A percentile compares a stretch with the other conserved stretches of the same genome.
These are phyloP conservation scores for Nephila pilipes DNA, from an alignment of 1,140 invertebrate species.

Conservation along the genomic window DNA sequence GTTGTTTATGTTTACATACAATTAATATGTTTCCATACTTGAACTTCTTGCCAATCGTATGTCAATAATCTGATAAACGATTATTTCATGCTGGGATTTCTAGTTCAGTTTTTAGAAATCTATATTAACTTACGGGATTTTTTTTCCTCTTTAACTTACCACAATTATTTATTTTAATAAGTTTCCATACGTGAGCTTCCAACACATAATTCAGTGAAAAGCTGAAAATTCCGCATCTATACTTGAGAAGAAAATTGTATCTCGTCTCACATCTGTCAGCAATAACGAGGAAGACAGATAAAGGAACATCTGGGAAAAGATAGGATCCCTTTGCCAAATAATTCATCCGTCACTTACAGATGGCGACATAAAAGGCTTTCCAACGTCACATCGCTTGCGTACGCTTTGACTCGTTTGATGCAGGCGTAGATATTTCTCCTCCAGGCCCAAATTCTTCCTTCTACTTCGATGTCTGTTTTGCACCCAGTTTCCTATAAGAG, in stretches of 20 bases:
- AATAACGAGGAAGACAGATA: slow-evolving; percentile 24
- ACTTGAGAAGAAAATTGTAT: not conserved
- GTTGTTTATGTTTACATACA: too few species aligned
- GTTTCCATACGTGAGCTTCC: too few species aligned
- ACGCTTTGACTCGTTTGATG: slow-evolving; percentile 20
- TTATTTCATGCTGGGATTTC: too few species aligned
- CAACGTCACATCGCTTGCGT: slow-evolving; percentile 8
- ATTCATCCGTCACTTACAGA: slow-evolving; percentile 58
- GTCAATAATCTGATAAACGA: too few species aligned
- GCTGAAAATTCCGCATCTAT: not conserved
- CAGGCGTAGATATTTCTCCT: not conserved
- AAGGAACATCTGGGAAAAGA: slow-evolving; percentile 45
- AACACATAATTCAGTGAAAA: too few species aligned
- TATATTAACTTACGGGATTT: too few species aligned
- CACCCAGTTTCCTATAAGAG: not conserved
- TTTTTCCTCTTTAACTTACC: too few species aligned
- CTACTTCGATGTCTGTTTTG: slow-evolving; percentile 25
- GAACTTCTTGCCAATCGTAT: too few species aligned
- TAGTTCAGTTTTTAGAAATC: too few species aligned
- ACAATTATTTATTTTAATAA: too few species aligned
- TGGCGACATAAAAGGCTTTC: slow-evolving; percentile 48
- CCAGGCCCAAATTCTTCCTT: not conserved
- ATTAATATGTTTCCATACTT: too few species aligned
- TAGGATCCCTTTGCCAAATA: not conserved
- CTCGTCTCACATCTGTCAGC: not conserved